Evolutionary conservation across 2,888 invertebrate genomes (phyloP).

Genomic region (Torymus aiolomorphi): DNA sequence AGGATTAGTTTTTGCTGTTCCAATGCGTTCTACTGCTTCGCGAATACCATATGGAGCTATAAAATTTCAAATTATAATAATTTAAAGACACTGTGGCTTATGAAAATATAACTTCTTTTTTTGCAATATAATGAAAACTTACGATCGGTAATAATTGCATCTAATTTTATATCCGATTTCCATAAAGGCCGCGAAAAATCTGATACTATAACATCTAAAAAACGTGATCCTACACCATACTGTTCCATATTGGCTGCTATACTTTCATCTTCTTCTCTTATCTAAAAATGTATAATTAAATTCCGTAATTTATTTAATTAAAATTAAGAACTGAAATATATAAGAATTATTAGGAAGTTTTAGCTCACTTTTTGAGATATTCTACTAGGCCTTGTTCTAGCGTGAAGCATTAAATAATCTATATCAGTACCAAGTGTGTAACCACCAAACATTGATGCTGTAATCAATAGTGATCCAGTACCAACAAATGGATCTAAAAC

Average conservation of each 20-base stretch:
- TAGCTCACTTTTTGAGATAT: conserved; percentile 83
- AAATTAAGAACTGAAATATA: too few relatives aligned
- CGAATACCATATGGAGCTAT: conserved; percentile 98
- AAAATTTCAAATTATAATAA: conserved; percentile 59
- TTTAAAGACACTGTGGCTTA: neutral
- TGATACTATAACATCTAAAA: conserved; percentile 92
- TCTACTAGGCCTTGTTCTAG: conserved; percentile 87
- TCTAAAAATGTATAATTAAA: conserved; percentile 72
- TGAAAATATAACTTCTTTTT: neutral
- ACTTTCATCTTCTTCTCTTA: conserved; percentile 88
- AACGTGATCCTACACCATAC: conserved; percentile 85
- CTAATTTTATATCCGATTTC: conserved; percentile 84
- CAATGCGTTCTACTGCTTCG: conserved; percentile 93
- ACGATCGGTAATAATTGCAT: conserved; percentile 98
- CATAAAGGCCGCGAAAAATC: conserved; percentile 93
- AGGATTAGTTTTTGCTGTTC: conserved; percentile 79
- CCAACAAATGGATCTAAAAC: conserved; percentile 97
- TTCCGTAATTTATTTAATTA: too few relatives aligned
- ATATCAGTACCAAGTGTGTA: conserved; percentile 94
- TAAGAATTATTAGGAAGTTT: neutral
- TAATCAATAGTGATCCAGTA: conserved; percentile 88
- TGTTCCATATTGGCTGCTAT: conserved; percentile 92
- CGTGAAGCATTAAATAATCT: conserved; percentile 95
- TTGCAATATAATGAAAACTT: conserved; percentile 71
- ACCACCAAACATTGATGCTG: conserved; percentile 92